Conservation (phyloP, 2,797 vertebrate genomes). For the Garrulus glandarius region DNA sequence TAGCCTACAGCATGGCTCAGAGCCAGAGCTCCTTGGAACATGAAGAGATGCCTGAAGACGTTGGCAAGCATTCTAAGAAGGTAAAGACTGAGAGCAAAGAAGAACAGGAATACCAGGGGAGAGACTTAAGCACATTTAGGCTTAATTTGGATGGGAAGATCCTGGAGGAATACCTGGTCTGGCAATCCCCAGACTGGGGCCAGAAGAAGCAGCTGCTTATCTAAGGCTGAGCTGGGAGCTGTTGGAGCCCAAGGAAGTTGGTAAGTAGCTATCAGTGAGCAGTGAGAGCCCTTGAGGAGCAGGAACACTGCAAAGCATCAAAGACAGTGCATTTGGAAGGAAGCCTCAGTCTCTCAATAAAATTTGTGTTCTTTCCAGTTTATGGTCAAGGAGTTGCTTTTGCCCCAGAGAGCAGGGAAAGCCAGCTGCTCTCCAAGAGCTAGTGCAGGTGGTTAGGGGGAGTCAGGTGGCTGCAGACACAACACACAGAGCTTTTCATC, state of each 20-base stretch:
- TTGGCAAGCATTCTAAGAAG: slow-evolving; percentile 38
- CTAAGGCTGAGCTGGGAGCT: neutral
- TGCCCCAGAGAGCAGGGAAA: neutral
- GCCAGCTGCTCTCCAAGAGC: slow-evolving; percentile 27
- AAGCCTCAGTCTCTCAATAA: neutral
- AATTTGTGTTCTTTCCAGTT: slow-evolving; percentile 28
- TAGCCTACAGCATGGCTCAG: neutral
- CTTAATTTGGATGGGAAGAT: slow-evolving; percentile 40
- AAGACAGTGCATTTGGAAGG: neutral
- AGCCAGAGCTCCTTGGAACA: neutral
- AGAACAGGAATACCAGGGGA: neutral
- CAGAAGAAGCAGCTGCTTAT: slow-evolving; percentile 23
- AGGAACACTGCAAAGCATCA: neutral
- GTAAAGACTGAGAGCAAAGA: slow-evolving; percentile 24
- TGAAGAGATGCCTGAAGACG: slow-evolving; percentile 23
- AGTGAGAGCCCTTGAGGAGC: neutral
- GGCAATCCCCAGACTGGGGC: neutral
- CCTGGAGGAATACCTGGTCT: slow-evolving; percentile 33
- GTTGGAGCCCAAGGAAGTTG: neutral
- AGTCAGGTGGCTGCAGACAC: neutral
- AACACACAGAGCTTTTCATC: neutral
- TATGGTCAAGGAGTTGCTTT: slow-evolving; percentile 41
- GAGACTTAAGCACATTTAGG: neutral
- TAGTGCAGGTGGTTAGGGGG: neutral
- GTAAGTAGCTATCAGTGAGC: neutral